Conservation (phyloP, 2,113 vertebrate species). For the Prinia subflava region DNA sequence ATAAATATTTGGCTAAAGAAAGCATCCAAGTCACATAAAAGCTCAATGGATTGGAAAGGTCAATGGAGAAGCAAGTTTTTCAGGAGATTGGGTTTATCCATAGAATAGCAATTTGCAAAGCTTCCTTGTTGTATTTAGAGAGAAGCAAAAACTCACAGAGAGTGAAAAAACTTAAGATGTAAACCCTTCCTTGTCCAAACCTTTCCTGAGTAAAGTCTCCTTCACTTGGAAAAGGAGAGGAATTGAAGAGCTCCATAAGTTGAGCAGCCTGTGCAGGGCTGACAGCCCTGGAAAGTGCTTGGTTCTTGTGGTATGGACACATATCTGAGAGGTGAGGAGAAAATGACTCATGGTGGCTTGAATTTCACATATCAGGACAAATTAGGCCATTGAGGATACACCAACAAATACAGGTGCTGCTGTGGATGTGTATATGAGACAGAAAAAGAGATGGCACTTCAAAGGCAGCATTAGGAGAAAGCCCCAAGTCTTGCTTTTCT, state of each 20-base stretch:
- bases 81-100: neutral
- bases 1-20: conserved; percentile 24
- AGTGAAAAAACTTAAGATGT: neutral
- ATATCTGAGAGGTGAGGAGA: neutral
- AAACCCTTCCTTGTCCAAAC: neutral
- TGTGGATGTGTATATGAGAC: neutral
- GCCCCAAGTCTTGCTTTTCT: neutral
- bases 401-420: neutral
- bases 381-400: neutral
- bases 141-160: neutral
- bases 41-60: neutral
- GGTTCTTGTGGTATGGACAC: neutral
- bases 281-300: neutral
- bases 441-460: neutral
- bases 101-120: neutral
- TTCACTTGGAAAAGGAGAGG: neutral
- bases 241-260: neutral
- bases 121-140: neutral
- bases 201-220: neutral
- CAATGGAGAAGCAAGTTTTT: conserved; percentile 33
- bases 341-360: neutral
- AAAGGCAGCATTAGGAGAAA: neutral
- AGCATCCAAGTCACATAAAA: neutral
- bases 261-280: neutral
- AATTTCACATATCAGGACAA: neutral